Evolutionary conservation across 2,888 invertebrate species (phyloP).

Genomic region (Drosophila pseudotalamancana): DNA sequence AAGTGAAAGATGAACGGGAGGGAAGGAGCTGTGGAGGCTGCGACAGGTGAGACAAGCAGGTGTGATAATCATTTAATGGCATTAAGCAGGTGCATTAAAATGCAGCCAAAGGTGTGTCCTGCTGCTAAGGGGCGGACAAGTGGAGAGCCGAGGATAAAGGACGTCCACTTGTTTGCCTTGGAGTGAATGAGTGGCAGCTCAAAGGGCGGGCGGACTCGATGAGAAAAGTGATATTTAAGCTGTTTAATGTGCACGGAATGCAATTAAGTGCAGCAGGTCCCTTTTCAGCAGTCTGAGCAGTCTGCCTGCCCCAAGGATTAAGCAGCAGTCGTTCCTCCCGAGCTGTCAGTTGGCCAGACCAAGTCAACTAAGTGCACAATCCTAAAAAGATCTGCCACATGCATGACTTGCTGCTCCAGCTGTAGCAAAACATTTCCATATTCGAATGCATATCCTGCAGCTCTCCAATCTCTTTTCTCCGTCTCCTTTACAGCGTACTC

Average conservation of each 20-base stretch:
- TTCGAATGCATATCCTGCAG: slow-evolving; percentile 27
- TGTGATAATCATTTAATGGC: slow-evolving; percentile 78
- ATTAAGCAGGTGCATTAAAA: slow-evolving; percentile 66
- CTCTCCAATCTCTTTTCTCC: slow-evolving; percentile 10
- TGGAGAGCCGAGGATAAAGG: background rate
- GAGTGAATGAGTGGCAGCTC: slow-evolving; percentile 16
- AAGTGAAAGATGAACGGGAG: slow-evolving; percentile 53
- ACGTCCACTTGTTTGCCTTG: slow-evolving; percentile 20
- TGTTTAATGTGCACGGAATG: slow-evolving; percentile 61
- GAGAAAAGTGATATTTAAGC: slow-evolving; percentile 57
- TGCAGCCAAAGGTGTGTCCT: slow-evolving; percentile 54
- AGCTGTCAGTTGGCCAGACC: slow-evolving; percentile 11
- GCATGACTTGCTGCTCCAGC: slow-evolving; percentile 29
- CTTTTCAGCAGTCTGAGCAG: slow-evolving; percentile 4
- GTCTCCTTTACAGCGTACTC: slow-evolving; percentile 85
- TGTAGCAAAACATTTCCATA: slow-evolving; percentile 30
- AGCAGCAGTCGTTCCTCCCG: slow-evolving; percentile 1
- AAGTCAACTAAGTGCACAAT: slow-evolving; percentile 19
- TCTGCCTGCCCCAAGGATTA: slow-evolving; percentile 15
- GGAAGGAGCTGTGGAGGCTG: slow-evolving; percentile 4
- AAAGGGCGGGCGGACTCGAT: slow-evolving; percentile 16
- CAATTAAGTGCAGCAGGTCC: slow-evolving; percentile 48
- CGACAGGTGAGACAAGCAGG: slow-evolving; percentile 37
- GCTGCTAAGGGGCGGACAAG: slow-evolving; percentile 8
- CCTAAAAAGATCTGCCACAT: too few relatives aligned